Base-by-base conservation (phyloP, 64 coral and sea anemone genomes). In the Dendrophyllia cribrosa region DNA sequence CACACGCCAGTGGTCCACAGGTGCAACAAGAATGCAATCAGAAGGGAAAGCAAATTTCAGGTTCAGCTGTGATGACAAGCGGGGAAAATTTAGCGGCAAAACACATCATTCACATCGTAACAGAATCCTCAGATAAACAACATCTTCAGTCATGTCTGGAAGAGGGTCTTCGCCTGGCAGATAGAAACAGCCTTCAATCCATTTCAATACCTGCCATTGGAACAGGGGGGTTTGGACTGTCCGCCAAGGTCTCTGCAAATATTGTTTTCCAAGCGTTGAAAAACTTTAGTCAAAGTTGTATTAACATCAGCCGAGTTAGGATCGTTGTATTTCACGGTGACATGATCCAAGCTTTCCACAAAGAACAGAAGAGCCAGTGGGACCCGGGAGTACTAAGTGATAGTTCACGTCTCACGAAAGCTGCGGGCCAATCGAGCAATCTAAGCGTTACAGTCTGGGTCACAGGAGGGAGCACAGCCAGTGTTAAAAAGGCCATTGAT, bases 31-130 rank as follows among this genome's bases (percentile, higher is more conserved):
- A 73, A 22, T 89, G 72, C 14, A 58, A 66, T 19, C 58, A 34
- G n/a, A 63, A 61, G 26, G 87, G 87, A 5, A 21, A 60, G 12
- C 71, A 77, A 61, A 43, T 47, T 19, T 34, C 34, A 14, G 87
- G 87, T 43, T 51, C 87, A 76, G 87, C 64, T 50, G 87, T 73
- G n/a, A 77, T 58, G 49, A 89, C 87, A 47, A 61, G 63, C 14
- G 72, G 55, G 10, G 87, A 72, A 9, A 24, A 7, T 59, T 75
- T 89, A 7, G 20, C 59, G 46, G 74, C 58, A 9, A 52, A 26
- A 25, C 55, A 72, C 34, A 87, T 87, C 20, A 71, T 71, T 44
- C 84, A 87, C 84, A 66, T 87, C 47, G 64, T 89, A 9, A 15
- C 72, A 44, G 19, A 3, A n/a, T 47, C 70, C 26, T 5, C 70